phyloP scores from a whole-genome alignment of 92 coral and sea anemone species.

The Umimayanthus kanabou region DNA sequence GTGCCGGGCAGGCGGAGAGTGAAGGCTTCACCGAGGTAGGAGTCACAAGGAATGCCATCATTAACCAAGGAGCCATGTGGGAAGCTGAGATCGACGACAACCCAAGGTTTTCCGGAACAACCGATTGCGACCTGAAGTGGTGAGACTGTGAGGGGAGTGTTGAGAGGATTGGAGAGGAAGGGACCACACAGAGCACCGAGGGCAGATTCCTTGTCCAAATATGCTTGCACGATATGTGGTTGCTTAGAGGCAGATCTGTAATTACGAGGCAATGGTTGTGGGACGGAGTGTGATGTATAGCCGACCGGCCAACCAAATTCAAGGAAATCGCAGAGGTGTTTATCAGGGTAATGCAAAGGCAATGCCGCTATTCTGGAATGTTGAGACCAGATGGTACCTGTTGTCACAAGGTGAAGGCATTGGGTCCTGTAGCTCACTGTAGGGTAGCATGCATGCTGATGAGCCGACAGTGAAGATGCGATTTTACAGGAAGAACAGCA shows the following conservation, averaged over 20 bases:
- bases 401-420: neutral
- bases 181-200: too few relatives aligned
- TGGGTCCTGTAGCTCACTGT: neutral
- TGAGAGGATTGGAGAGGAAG: neutral
- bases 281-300: neutral
- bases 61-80: neutral
- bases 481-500: too few relatives aligned
- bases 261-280: neutral
- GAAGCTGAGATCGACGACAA: neutral
- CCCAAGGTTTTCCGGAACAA: neutral
- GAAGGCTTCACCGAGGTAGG: neutral
- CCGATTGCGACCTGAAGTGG: neutral
- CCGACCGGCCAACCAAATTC: slow-evolving; percentile 45
- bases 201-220: neutral
- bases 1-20: neutral
- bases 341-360: slow-evolving; percentile 6
- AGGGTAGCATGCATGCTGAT: too few relatives aligned
- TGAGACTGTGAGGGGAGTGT: neutral
- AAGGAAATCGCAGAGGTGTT: slow-evolving; percentile 18
- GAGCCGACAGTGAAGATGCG: too few relatives aligned
- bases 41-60: neutral
- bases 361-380: neutral
- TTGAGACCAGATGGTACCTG: slow-evolving; percentile 27
- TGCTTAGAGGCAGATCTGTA: neutral
- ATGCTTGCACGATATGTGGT: neutral